Conservation (phyloP, 2,113 vertebrate species). For the Saccopteryx bilineata region DNA sequence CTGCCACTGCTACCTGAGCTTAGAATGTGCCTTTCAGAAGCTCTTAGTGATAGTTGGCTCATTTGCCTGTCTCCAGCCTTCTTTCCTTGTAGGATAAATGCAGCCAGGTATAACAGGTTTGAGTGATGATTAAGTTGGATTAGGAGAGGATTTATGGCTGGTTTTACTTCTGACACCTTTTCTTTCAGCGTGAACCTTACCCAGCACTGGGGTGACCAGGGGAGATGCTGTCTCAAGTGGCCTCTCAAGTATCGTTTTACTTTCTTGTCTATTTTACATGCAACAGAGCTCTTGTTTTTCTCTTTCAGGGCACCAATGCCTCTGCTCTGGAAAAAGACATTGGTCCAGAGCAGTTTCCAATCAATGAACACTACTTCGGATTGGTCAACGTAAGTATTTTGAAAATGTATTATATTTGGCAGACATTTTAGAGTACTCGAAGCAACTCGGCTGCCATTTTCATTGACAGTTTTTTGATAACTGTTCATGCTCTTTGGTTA, state of each 20-base stretch:
- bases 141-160: background rate
- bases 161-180: background rate
- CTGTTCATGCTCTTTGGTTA: background rate
- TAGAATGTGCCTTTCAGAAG: background rate
- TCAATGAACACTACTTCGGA: conserved; percentile 99
- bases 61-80: background rate
- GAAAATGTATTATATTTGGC: conserved; percentile 30
- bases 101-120: background rate
- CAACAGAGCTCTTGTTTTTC: conserved; percentile 54
- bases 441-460: background rate
- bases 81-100: background rate
- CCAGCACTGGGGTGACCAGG: background rate
- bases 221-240: background rate
- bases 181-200: background rate
- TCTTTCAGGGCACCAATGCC: conserved; percentile 98
- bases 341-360: conserved; percentile 99
- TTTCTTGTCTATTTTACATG: background rate
- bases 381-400: conserved; percentile 97
- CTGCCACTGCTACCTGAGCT: background rate
- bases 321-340: conserved; percentile 99
- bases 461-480: background rate
- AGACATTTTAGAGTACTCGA: background rate
- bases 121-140: background rate
- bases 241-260: background rate
- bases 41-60: background rate